Conservation (phyloP, 1,140 invertebrate genomes). For the Acromyrmex charruanus region DNA sequence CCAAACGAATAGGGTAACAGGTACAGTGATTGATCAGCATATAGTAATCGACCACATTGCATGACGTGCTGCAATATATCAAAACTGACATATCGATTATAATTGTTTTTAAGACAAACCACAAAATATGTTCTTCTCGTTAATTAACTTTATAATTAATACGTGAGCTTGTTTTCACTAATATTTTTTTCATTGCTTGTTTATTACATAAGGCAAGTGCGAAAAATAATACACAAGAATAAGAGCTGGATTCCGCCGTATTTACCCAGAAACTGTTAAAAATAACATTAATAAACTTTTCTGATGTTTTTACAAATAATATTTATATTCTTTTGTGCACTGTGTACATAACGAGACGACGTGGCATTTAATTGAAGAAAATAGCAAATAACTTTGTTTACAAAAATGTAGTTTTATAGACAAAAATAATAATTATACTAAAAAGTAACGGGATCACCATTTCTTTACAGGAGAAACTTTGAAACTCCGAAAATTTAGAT, state of each 20-base stretch:
- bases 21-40: slow-evolving; percentile 53
- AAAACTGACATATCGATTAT: slow-evolving; percentile 36
- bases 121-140: not conserved
- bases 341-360: not conserved
- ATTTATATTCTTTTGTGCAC: not conserved
- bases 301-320: slow-evolving; percentile 2
- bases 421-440: slow-evolving; percentile 3
- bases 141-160: slow-evolving; percentile 32
- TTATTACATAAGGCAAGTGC: not conserved
- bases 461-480: slow-evolving; percentile 9
- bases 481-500: slow-evolving; percentile 10
- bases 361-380: slow-evolving; percentile 5
- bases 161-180: not conserved
- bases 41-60: slow-evolving; percentile 27
- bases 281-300: slow-evolving; percentile 13
- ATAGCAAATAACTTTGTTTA: not conserved
- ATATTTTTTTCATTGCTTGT: slow-evolving; percentile 16
- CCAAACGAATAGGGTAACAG: slow-evolving; percentile 38
- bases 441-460: not conserved
- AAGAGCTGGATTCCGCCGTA: not conserved
- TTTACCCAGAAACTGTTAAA: slow-evolving; percentile 15
- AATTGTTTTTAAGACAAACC: slow-evolving; percentile 39
- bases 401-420: not conserved
- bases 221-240: not conserved
- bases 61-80: slow-evolving; percentile 33